These are phyloP conservation scores for Micronisus gabar DNA, from an alignment of 2,113 vertebrate species.

Conservation along the genomic window DNA sequence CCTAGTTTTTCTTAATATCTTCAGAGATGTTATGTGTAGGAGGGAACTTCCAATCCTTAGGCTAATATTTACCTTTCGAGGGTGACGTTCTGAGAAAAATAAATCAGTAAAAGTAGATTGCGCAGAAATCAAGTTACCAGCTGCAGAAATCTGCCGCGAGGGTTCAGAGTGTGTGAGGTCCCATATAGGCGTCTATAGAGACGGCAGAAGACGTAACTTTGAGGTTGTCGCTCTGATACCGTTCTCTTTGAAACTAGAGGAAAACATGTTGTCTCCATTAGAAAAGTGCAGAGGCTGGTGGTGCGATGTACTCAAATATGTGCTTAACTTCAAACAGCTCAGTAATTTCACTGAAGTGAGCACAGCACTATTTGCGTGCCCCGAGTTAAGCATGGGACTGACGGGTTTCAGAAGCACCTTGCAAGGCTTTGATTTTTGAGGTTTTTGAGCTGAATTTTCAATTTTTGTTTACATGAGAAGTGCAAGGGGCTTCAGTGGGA, in stretches of 20 bases:
- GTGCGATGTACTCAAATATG: not conserved
- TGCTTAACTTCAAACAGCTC: not conserved
- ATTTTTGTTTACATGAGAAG: not conserved
- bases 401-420: not conserved
- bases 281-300: not conserved
- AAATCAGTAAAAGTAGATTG: not conserved
- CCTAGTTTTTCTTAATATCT: not conserved
- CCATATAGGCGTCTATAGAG: not conserved
- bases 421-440: not conserved
- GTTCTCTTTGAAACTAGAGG: not conserved
- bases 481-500: not conserved
- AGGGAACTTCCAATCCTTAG: not conserved
- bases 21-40: accelerated
- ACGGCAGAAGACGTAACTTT: not conserved
- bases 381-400: not conserved
- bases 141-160: not conserved
- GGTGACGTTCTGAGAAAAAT: not conserved
- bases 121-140: not conserved
- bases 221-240: not conserved
- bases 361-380: not conserved
- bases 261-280: not conserved
- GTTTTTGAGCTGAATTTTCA: not conserved
- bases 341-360: not conserved
- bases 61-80: not conserved
- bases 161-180: not conserved